phyloP scores from a whole-genome alignment of 2,113 vertebrate species.

The Vimba vimba region DNA sequence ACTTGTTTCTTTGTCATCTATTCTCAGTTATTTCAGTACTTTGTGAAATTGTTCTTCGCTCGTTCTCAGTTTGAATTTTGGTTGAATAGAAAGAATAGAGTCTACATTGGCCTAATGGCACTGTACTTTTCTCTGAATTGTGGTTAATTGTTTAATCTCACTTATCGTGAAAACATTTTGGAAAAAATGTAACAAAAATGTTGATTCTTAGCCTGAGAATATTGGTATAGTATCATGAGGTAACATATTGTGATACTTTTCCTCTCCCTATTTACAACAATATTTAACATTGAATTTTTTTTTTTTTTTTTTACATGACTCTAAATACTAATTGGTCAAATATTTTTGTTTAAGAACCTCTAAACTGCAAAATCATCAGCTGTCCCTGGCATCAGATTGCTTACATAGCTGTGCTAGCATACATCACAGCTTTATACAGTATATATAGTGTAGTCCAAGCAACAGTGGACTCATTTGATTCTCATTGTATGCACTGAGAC shows the following conservation, averaged over 20 bases:
- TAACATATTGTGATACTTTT: neutral
- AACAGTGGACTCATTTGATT: neutral
- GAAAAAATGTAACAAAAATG: too few relatives aligned
- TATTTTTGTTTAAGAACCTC: neutral
- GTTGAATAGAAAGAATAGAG: neutral
- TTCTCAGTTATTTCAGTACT: neutral
- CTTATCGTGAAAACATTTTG: neutral
- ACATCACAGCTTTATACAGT: neutral
- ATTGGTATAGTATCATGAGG: neutral
- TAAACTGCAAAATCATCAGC: neutral
- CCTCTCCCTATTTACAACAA: neutral
- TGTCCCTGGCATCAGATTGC: neutral
- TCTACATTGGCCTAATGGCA: neutral
- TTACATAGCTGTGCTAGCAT: neutral
- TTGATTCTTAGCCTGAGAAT: neutral
- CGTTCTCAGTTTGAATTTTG: neutral
- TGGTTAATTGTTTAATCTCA: neutral
- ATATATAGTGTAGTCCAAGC: neutral
- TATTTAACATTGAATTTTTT: neutral
- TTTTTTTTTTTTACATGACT: too few relatives aligned
- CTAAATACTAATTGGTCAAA: neutral
- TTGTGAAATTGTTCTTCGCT: neutral
- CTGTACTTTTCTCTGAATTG: neutral
- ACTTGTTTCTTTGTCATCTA: neutral
- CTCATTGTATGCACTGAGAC: conserved; percentile 3